These are phyloP conservation scores for Andrena minutula DNA, from an alignment of 2,888 invertebrate species.

Conservation along the genomic window DNA sequence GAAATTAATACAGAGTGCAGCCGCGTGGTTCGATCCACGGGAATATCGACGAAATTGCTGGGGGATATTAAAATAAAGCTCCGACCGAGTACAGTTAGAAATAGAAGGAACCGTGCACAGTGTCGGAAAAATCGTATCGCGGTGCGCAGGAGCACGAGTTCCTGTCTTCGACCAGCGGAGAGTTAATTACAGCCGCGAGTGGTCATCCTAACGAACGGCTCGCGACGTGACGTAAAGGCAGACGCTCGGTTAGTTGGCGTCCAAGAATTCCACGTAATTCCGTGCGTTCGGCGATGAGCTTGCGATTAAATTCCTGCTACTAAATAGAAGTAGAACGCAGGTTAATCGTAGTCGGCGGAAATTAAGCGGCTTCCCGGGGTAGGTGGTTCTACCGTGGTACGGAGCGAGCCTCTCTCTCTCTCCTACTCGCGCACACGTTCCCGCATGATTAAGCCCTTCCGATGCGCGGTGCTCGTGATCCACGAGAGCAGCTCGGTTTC, in stretches of 20 bases:
- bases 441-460: slow-evolving; percentile 69
- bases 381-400: slow-evolving; percentile 44
- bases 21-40: not conserved
- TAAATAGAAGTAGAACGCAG: slow-evolving; percentile 62
- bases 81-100: slow-evolving; percentile 6
- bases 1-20: slow-evolving; percentile 44
- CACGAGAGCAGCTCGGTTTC: slow-evolving; percentile 44
- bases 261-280: slow-evolving; percentile 33
- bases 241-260: slow-evolving; percentile 8
- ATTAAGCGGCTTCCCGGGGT: slow-evolving; percentile 53
- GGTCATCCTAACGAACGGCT: slow-evolving; percentile 32
- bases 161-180: slow-evolving; percentile 12
- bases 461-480: slow-evolving; percentile 70
- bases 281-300: slow-evolving; percentile 22
- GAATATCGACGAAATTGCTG: not conserved
- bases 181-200: slow-evolving; percentile 39
- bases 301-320: slow-evolving; percentile 48
- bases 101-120: too few species aligned
- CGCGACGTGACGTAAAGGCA: not conserved
- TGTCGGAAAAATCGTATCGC: slow-evolving; percentile 32
- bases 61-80: slow-evolving; percentile 5
- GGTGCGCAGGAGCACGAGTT: slow-evolving; percentile 25
- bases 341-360: slow-evolving; percentile 61
- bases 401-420: slow-evolving; percentile 30
- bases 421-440: slow-evolving; percentile 48